These are phyloP conservation scores for Drosophila putrida DNA, from an alignment of 2,888 invertebrate species.

Conservation along the genomic window DNA sequence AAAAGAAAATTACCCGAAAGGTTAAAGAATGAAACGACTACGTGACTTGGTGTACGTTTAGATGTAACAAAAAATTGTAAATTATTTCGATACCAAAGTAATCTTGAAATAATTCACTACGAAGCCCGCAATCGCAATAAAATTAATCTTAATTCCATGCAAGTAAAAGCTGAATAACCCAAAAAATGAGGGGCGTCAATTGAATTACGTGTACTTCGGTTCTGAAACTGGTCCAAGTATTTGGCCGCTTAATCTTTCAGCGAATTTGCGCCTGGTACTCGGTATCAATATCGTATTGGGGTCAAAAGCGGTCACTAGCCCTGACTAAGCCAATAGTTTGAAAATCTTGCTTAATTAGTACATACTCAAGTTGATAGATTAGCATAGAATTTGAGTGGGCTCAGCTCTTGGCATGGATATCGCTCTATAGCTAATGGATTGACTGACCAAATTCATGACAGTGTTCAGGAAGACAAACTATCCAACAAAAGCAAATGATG, in stretches of 20 bases:
- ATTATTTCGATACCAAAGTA: conserved; percentile 9
- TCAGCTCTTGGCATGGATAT: conserved; percentile 33
- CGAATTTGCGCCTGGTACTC: conserved; percentile 19
- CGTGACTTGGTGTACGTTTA: background rate
- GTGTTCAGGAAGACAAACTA: conserved; percentile 57
- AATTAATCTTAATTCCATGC: conserved; percentile 44
- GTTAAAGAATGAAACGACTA: background rate
- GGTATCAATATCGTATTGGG: conserved; percentile 54
- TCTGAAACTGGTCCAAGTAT: conserved; percentile 9
- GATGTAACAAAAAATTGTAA: background rate
- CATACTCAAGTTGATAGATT: conserved; percentile 67
- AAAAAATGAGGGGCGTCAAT: conserved; percentile 63
- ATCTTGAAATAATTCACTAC: conserved; percentile 53
- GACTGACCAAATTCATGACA: conserved; percentile 20
- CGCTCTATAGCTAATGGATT: conserved; percentile 1
- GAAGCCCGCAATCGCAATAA: conserved; percentile 8
- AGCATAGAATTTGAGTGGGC: conserved; percentile 62
- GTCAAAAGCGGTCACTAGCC: conserved; percentile 44
- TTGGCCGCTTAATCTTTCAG: conserved; percentile 46
- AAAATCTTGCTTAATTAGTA: conserved; percentile 72
- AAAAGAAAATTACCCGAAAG: conserved; percentile 10
- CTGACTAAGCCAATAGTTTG: conserved; percentile 65
- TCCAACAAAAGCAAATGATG: conserved; percentile 45
- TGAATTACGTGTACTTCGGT: conserved; percentile 44
- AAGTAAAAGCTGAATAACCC: conserved; percentile 3